Conservation (phyloP, 1,140 invertebrate species). For the Achroia grisella region DNA sequence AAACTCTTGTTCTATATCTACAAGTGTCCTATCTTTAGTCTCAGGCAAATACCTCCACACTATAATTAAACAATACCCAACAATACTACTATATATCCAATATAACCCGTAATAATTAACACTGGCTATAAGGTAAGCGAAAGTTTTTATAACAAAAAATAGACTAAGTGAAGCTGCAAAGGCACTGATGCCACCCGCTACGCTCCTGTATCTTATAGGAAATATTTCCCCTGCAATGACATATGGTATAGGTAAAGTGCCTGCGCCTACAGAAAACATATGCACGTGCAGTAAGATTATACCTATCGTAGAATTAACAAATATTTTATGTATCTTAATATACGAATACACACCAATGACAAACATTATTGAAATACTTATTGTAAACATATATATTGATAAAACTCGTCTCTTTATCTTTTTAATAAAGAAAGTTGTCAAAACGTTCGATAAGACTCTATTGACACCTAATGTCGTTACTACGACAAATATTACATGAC, state of each 20-base stretch:
- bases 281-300: constrained; percentile 28
- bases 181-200: constrained; percentile 38
- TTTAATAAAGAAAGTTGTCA: constrained; percentile 30
- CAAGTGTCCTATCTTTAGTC: constrained; percentile 36
- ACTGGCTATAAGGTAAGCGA: constrained; percentile 25
- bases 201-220: constrained; percentile 39
- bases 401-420: constrained; percentile 34
- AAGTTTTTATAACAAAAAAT: constrained; percentile 38
- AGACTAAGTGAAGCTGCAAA: constrained; percentile 29
- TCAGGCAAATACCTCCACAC: constrained; percentile 32
- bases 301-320: constrained; percentile 28
- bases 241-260: constrained; percentile 30
- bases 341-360: constrained; percentile 25
- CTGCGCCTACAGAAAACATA: constrained; percentile 30
- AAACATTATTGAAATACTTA: constrained; percentile 27
- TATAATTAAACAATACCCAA: constrained; percentile 21
- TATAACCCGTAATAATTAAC: constrained; percentile 36
- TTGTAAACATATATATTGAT: constrained; percentile 19
- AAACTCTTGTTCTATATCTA: constrained; percentile 42
- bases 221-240: constrained; percentile 42
- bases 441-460: constrained; percentile 32
- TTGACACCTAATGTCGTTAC: constrained; percentile 31
- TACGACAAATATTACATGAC: constrained; percentile 23
- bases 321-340: constrained; percentile 1
- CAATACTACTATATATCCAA: constrained; percentile 20